Evolutionary conservation across 1,140 invertebrate genomes (phyloP).

Genomic region (Cydia strobilella): DNA sequence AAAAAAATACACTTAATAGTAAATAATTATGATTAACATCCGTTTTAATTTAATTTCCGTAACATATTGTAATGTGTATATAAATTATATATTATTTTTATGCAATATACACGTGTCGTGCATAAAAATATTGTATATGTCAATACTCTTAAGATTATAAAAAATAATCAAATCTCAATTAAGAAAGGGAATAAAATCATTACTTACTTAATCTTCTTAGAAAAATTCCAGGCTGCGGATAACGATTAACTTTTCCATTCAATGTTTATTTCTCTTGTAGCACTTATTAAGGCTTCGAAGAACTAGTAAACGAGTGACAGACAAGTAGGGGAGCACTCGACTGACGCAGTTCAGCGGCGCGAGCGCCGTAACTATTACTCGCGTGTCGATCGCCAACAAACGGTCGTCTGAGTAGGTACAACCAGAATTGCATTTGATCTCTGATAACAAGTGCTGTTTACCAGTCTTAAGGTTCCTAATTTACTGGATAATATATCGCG

Average conservation of each 20-base stretch:
- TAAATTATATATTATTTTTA: too few species aligned
- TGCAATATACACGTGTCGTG: too few species aligned
- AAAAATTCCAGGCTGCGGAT: neutral
- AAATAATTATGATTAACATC: too few species aligned
- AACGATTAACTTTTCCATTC: slow-evolving; percentile 16
- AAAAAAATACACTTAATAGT: too few species aligned
- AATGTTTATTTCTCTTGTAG: neutral
- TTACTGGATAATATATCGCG: neutral
- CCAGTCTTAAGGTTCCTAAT: neutral
- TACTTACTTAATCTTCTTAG: slow-evolving; percentile 8
- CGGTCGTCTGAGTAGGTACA: neutral
- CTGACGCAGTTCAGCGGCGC: slow-evolving; percentile 13
- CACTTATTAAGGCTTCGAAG: slow-evolving; percentile 17
- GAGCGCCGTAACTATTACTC: neutral
- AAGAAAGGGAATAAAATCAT: neutral
- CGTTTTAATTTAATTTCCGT: too few species aligned
- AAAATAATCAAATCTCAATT: neutral
- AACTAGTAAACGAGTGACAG: slow-evolving; percentile 20
- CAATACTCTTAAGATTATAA: neutral
- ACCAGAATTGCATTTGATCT: neutral
- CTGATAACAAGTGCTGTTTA: neutral
- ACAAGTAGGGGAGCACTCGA: slow-evolving; percentile 3
- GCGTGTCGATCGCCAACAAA: neutral
- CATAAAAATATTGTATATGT: too few species aligned
- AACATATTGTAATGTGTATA: too few species aligned